phyloP scores from a whole-genome alignment of 2,113 vertebrate genomes.

The rabbit (Oryctolagus cuniculus) region mOryCun1.1 NC_091445.1:82425501-82426000 shows the following conservation, averaged over 20 bases:
- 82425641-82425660: no score
- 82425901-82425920: background rate
- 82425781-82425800: background rate
- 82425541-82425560: no score
- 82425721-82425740: no score
- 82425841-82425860: background rate
- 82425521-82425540: no score
- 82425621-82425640: no score
- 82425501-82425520: no score
- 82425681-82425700: no score
- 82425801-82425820: background rate
- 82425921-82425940: background rate
- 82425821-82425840: background rate
- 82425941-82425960: background rate
- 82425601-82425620: no score
- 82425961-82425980: background rate
- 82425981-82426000: background rate
- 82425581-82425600: no score
- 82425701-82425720: no score
- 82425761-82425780: background rate
- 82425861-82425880: background rate
- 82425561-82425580: no score
- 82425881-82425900: background rate
- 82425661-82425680: no score
- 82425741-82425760: background rate